Evolutionary conservation across 2,797 vertebrate genomes (phyloP), one percentile per base, ranked within the genome.

Genomic region (Dallia pectoralis): DNA sequence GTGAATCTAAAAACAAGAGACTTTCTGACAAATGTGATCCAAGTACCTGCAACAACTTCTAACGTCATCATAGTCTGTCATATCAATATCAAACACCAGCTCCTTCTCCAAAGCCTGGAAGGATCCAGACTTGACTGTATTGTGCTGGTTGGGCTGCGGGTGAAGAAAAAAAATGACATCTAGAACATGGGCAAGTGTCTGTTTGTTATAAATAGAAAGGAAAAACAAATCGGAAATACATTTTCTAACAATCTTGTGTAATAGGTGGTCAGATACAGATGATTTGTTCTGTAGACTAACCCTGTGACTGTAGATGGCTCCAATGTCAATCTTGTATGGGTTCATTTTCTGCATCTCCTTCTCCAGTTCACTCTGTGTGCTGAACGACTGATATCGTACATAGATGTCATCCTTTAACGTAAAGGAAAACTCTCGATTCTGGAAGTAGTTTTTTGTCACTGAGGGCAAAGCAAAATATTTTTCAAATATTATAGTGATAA

Each of bases 1-100:
- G 6, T 30, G 15, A 16, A 69, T n/a, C 36, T 40, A 25, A 51
- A 25, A 49, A 25, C 11, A 25, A 30, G 22, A 6, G n/a, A 59
- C 25, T 44, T 59, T 36, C 44, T 69, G n/a, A 16, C 27, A n/a
- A n/a, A 65, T 36, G 19, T 22, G n/a, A 51, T 19, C 4, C 5
- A 44, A 65, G 82, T 82, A 99, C 97, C 96, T 98, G 94, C 97
- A 99, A 80, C 97, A 99, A 70, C 86, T 92, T 79, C 97, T 91
- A 78, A 99, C 97, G 0, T 99, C 97, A 0, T 99, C 96, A 4
- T 99, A 99, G 86, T 99, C 97, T 0, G 97, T 99, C 97, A 99
- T 98, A 73, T 99, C 97, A 0, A 99, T 98, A 87, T 99, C 97
- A 81, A 99, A 98, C 33, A 99, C 97, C 80, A 99, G 91, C 86